These are phyloP conservation scores for Meta bourneti DNA, from an alignment of 2,888 invertebrate genomes.

Conservation along the genomic window DNA sequence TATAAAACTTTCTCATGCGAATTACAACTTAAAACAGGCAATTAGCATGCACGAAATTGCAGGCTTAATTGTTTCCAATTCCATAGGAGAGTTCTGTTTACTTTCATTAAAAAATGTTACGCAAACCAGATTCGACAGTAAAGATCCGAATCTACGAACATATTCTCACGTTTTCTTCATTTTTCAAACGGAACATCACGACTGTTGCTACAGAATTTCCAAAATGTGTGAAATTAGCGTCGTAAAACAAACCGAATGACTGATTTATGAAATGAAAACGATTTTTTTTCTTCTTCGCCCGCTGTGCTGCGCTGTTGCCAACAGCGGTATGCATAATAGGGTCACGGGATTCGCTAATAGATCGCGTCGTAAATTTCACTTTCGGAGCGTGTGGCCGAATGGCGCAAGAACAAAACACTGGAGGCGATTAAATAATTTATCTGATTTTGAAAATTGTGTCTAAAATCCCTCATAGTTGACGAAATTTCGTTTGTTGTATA, in stretches of 20 bases:
- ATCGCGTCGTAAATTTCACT: constrained; percentile 49
- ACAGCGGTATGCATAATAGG: constrained; percentile 44
- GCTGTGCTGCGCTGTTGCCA: constrained; percentile 30
- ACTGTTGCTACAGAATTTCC: constrained; percentile 22
- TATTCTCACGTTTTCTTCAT: constrained; percentile 34
- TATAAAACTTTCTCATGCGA: too few relatives aligned
- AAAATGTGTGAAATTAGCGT: constrained; percentile 29
- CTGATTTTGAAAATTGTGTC: neutral
- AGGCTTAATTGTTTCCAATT: neutral
- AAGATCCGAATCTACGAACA: neutral
- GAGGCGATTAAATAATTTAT: neutral
- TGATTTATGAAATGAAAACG: constrained; percentile 36
- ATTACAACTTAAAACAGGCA: too few relatives aligned
- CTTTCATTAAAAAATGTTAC: neutral
- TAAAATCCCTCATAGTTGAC: too few relatives aligned
- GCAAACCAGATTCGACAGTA: neutral
- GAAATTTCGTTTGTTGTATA: too few relatives aligned
- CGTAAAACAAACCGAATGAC: constrained; percentile 46
- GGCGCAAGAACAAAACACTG: neutral
- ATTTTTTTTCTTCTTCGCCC: neutral
- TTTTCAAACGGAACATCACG: constrained; percentile 35
- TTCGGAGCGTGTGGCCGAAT: constrained; percentile 35
- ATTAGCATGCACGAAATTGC: neutral
- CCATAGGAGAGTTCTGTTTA: neutral
- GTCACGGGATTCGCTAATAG: constrained; percentile 47